phyloP scores from a whole-genome alignment of 2,113 vertebrate genomes.

The Gobiocypris rarus region DNA sequence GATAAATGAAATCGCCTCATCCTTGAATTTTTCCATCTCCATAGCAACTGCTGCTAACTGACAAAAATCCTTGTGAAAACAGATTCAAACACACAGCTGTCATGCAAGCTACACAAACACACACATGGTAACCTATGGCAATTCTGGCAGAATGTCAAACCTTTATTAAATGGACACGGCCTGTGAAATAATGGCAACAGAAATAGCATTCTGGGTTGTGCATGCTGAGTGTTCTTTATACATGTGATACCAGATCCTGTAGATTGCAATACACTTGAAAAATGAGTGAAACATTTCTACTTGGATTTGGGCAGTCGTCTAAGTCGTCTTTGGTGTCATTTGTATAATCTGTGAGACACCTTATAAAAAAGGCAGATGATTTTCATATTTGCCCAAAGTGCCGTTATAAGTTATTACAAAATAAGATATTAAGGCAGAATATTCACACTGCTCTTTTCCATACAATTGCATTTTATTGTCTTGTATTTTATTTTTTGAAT shows the following conservation, averaged over 20 bases:
- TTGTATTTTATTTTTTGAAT: background rate
- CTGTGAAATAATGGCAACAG: background rate
- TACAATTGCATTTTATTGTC: background rate
- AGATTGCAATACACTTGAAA: background rate
- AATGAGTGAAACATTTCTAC: background rate
- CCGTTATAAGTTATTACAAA: background rate
- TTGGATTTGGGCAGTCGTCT: too few relatives aligned
- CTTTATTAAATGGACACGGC: background rate
- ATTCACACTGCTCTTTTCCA: background rate
- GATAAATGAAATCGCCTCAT: constrained; percentile 63
- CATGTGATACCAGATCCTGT: background rate
- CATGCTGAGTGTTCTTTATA: background rate
- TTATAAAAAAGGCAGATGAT: background rate
- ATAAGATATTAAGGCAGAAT: background rate
- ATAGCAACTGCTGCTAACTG: constrained; percentile 77
- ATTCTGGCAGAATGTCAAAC: background rate
- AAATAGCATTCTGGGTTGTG: background rate
- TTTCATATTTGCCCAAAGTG: background rate
- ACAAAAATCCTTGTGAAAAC: constrained; percentile 65
- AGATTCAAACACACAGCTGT: constrained; percentile 48
- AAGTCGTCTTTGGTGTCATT: background rate
- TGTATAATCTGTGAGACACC: background rate
- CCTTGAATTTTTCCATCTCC: constrained; percentile 72
- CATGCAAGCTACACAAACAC: background rate
- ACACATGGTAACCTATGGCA: background rate